phyloP scores from a whole-genome alignment of 1,140 invertebrate species.

The Solenopsis invicta region DNA sequence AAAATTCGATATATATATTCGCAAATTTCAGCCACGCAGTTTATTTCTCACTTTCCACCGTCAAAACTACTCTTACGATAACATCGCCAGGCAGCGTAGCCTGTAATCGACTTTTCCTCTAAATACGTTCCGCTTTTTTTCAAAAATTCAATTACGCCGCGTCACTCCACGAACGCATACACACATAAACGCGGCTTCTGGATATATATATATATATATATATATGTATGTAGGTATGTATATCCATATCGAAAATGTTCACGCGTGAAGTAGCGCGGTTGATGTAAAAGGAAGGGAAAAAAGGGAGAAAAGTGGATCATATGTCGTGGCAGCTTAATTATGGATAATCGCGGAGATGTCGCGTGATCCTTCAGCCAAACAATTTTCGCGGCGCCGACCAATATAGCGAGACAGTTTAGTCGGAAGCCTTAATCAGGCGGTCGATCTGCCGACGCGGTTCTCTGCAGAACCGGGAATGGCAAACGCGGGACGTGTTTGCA shows the following conservation, averaged over 20 bases:
- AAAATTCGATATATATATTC: conserved; percentile 56
- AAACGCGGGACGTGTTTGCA: conserved; percentile 32
- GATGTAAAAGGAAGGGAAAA: neutral
- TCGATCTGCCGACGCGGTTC: conserved; percentile 21
- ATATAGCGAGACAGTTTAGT: conserved; percentile 2
- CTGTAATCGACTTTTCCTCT: conserved; percentile 62
- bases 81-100: conserved; percentile 49
- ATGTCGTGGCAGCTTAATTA: conserved; percentile 26
- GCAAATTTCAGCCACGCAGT: conserved; percentile 46
- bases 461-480: neutral
- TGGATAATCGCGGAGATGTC: conserved; percentile 21
- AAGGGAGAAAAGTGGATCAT: neutral
- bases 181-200: conserved; percentile 28
- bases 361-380: neutral
- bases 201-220: neutral
- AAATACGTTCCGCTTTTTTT: conserved; percentile 58
- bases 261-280: neutral
- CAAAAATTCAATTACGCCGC: conserved; percentile 60
- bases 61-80: conserved; percentile 59
- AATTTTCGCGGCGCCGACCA: conserved; percentile 16
- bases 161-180: conserved; percentile 25
- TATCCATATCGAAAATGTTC: conserved; percentile 10
- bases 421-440: conserved; percentile 52
- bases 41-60: conserved; percentile 54
- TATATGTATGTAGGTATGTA: neutral